Base-by-base conservation (phyloP, 1,140 invertebrate species). In the Heliothis subflexa region DNA sequence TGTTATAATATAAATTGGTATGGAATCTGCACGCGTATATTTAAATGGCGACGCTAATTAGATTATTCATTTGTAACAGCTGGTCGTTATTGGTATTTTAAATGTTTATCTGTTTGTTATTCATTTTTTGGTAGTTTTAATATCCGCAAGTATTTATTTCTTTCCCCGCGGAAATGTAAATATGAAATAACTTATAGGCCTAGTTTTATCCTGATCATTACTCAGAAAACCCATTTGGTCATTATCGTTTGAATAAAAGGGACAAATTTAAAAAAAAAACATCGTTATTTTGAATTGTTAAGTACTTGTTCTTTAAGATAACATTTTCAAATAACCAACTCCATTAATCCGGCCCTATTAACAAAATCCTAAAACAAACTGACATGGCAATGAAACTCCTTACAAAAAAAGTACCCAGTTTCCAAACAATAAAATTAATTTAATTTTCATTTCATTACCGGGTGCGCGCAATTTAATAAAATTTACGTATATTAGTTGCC, bases 391-490 rank as follows among this genome's bases (percentile, higher is more conserved):
- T 28, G 18, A 50, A 50, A 70, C 1, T n/a, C 47, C 12, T n/a
- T 33, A 16, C 18, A 28, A 71, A 71, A 71, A 71, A 71, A 16
- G 16, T 1, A 14, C 13, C 16, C 71, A 73, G 28, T 59, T 78
- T 78, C 54, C 64, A 70, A 78, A 71, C 76, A 64, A 70, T 78
- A 61, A 78, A 78, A 70, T 78, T 78, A 70, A 70, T 78, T 78
- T 78, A 78, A 70, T 78, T 78, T 70, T 71, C 52, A 70, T 70
- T 78, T 78, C 76, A 78, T 70, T 71, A 70, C 64, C 33, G 52
- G 14, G 13, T 71, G 50, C 54, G 76, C 54, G 28, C 13, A 21
- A 54, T 78, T 76, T 76, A 33, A 70, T 64, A 64, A 68, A 80
- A 59, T 74, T 73, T 75, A 75, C 59, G 61, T 64, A 76, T 76